Evolutionary conservation across 2,113 vertebrate genomes (phyloP), one percentile per base, ranked within the genome.

Genomic region (Sceloporus undulatus): DNA sequence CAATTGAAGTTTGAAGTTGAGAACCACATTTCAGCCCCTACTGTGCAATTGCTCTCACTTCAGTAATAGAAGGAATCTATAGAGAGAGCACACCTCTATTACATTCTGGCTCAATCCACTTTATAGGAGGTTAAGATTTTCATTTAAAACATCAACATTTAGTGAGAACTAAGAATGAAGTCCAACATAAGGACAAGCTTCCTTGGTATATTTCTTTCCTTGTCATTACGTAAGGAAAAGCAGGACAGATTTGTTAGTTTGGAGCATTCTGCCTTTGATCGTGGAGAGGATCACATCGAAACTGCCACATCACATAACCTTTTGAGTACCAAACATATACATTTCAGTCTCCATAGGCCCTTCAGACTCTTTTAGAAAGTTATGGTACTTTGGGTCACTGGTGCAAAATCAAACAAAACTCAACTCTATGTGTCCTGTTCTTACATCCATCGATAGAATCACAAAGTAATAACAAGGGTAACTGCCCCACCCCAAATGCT

Each of bases 401-500:
- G 34, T 73, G 10, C 18, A 27, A 25, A 81, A 27, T 11, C 29
- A 71, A 79, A 29, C n/a, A 40, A 23, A 84, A 73, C 27, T 18
- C 48, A 48, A 48, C 71, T 59, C 84, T 83, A 25, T 68, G 34
- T 18, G 23, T 34, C 71, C 65, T 83, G 81, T 76, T 88, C 34
- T 65, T 34, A 42, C 0, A 42, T 10, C 14, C n/a, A 85, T 91
- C 70, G 29, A 73, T 86, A 38, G 42, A 34, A 52, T 84, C 56
- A 71, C 1, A 82, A 3, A 3, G 42, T 78, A 88, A 78, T 78
- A 82, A 77, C 88, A 88, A 23, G 25, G 18, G 6, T 65, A 77
- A 10, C 23, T 16, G 13, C 59, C 59, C 59, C 59, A 16, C 59
- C 18, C 59, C 3, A 62, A 40, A 76, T 76, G 19, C 42, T 70